A percentile compares a stretch with the other conserved stretches of the same genome.
phyloP scores from a whole-genome alignment of 1,140 invertebrate species.

The Drosophila triauraria region DNA sequence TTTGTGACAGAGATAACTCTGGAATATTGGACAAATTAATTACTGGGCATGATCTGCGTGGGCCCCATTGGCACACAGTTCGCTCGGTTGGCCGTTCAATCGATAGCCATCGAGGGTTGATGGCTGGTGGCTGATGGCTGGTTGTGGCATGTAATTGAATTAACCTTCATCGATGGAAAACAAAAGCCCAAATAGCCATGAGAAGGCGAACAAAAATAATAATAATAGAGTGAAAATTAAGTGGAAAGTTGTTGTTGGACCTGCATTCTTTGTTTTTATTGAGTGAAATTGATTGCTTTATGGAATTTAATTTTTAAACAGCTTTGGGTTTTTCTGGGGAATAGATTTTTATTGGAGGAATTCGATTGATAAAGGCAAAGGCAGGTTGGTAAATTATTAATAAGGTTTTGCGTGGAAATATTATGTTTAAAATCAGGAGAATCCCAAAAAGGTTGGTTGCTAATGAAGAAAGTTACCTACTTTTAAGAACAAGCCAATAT shows the following conservation, averaged over 20 bases:
- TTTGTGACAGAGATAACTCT: slow-evolving; percentile 38
- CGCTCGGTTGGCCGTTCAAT: slow-evolving; percentile 54
- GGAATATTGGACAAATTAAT: slow-evolving; percentile 47
- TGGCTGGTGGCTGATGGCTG: slow-evolving; percentile 12
- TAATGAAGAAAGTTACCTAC: neutral
- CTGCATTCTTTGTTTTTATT: slow-evolving; percentile 1
- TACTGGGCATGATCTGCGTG: slow-evolving; percentile 18
- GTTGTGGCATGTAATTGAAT: slow-evolving; percentile 66
- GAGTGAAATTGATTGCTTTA: slow-evolving; percentile 13
- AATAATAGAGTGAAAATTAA: slow-evolving; percentile 7
- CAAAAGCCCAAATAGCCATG: slow-evolving; percentile 53
- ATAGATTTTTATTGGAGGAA: neutral
- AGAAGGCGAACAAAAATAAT: slow-evolving; percentile 20
- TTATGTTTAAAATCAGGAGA: neutral
- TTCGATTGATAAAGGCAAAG: neutral
- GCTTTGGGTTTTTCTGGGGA: neutral
- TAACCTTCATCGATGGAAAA: slow-evolving; percentile 68
- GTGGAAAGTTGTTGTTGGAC: slow-evolving; percentile 9
- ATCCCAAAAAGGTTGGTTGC: too few species aligned
- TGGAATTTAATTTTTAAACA: slow-evolving; percentile 5
- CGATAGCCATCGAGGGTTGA: slow-evolving; percentile 39
- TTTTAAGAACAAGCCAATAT: neutral
- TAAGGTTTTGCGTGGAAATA: too few species aligned
- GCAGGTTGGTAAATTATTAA: too few species aligned
- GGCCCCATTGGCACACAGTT: slow-evolving; percentile 28